phyloP scores from a whole-genome alignment of 2,888 invertebrate genomes.

The Agrochola macilenta region DNA sequence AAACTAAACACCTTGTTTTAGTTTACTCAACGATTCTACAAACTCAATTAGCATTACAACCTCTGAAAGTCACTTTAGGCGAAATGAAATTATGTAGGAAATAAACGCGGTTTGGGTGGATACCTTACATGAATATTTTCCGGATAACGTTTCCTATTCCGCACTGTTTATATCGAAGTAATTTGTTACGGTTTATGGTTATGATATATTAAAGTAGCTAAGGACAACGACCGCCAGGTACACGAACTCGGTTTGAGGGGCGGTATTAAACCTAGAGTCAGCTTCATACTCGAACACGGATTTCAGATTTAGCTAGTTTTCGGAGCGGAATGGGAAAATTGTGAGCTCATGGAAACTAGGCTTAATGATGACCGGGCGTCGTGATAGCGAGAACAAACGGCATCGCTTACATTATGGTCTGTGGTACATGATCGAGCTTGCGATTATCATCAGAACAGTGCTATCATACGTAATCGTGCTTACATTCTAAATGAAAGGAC shows the following conservation, averaged over 20 bases:
- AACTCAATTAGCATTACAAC: constrained; percentile 84
- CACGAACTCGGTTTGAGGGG: constrained; percentile 5
- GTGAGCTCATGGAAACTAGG: constrained; percentile 20
- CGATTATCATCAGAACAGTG: neutral
- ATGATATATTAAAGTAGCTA: constrained; percentile 49
- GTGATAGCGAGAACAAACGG: constrained; percentile 7
- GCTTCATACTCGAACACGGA: constrained; percentile 6
- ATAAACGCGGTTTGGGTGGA: constrained; percentile 57
- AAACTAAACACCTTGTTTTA: constrained; percentile 83
- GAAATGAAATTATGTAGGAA: constrained; percentile 73
- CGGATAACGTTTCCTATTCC: constrained; percentile 52
- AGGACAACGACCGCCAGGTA: constrained; percentile 33
- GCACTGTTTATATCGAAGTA: constrained; percentile 51
- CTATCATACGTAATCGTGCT: neutral
- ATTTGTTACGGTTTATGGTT: constrained; percentile 53
- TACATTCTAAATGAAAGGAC: neutral
- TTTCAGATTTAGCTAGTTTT: constrained; percentile 21
- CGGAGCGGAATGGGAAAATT: constrained; percentile 3
- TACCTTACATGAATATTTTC: constrained; percentile 61
- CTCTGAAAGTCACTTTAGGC: constrained; percentile 77
- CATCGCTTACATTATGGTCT: constrained; percentile 17
- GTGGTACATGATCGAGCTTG: neutral
- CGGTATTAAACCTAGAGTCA: constrained; percentile 10
- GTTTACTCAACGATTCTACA: constrained; percentile 82
- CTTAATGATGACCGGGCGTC: constrained; percentile 21